A percentile compares a stretch with the other conserved stretches of the same genome.
These are phyloP conservation scores for Acinonyx jubatus DNA, from an alignment of 2,113 vertebrate genomes.

Conservation along the genomic window DNA sequence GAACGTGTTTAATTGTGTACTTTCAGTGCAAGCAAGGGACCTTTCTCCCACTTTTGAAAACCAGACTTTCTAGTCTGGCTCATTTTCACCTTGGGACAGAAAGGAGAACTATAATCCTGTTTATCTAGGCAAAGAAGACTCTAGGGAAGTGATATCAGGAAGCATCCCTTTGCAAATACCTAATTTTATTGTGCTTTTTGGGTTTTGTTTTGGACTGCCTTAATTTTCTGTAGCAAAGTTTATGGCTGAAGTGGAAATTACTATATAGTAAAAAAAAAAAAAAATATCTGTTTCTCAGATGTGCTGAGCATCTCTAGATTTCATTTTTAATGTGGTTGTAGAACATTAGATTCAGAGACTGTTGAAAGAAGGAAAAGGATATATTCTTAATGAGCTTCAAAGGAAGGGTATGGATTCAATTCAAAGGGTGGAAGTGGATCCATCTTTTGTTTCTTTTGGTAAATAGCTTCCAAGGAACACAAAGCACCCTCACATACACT, in stretches of 20 bases:
- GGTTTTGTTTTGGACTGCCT: background rate
- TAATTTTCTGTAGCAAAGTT: background rate
- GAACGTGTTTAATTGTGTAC: background rate
- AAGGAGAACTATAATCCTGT: background rate
- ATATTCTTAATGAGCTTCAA: background rate
- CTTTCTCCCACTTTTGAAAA: background rate
- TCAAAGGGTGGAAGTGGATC: background rate
- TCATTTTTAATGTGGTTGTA: background rate
- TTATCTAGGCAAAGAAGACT: background rate
- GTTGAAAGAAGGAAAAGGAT: background rate
- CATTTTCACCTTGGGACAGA: background rate
- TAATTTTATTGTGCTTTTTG: background rate
- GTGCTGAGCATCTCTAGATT: background rate
- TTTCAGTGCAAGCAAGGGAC: background rate
- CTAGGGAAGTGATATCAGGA: background rate
- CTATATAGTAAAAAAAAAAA: conserved; percentile 12
- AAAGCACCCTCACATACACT: fast-evolving
- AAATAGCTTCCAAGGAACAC: background rate
- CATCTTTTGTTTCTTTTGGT: background rate
- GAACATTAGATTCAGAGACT: background rate
- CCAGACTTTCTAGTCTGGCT: background rate
- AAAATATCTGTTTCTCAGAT: background rate
- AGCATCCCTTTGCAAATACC: background rate
- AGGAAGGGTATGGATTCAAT: background rate
- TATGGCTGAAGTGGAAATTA: conserved; percentile 3